Conservation (phyloP, 2,888 invertebrate species). For the Neoaliturus tenellus region DNA sequence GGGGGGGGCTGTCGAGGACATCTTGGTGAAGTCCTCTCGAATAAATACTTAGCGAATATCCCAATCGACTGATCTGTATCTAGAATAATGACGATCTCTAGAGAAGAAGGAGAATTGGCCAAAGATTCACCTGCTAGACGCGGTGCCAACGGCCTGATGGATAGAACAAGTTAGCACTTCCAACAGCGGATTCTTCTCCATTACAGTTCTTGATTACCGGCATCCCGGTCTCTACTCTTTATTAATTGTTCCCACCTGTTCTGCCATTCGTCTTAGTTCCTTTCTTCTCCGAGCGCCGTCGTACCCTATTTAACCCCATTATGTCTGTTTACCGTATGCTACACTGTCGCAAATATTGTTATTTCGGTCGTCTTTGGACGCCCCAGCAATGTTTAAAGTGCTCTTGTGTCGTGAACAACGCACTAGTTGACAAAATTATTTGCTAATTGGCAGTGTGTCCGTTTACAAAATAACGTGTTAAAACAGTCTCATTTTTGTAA, state of each 20-base stretch:
- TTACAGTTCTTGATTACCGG: constrained; percentile 45
- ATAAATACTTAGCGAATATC: too few relatives aligned
- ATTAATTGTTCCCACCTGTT: constrained; percentile 49
- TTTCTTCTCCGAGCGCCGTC: neutral
- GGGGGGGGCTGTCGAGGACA: too few relatives aligned
- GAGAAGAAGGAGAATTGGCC: constrained; percentile 6
- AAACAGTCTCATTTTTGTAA: too few relatives aligned
- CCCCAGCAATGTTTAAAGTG: too few relatives aligned
- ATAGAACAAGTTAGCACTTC: constrained; percentile 35
- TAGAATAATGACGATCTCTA: neutral
- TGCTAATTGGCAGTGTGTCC: too few relatives aligned
- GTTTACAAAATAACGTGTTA: too few relatives aligned
- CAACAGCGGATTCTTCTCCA: constrained; percentile 47
- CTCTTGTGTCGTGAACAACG: too few relatives aligned
- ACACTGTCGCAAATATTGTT: neutral
- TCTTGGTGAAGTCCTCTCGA: too few relatives aligned
- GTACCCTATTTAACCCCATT: constrained; percentile 22
- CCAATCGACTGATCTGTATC: neutral
- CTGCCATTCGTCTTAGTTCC: constrained; percentile 24
- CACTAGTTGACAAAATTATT: too few relatives aligned
- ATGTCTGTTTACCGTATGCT: neutral
- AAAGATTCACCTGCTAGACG: neutral
- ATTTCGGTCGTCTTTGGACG: neutral
- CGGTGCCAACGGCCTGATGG: constrained; percentile 36
- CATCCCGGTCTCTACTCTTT: constrained; percentile 4